Percentiles rank a stretch among this genome's conserved stretches.
phyloP scores from a whole-genome alignment of 1,140 invertebrate species.

The Pectinophora gossypiella region DNA sequence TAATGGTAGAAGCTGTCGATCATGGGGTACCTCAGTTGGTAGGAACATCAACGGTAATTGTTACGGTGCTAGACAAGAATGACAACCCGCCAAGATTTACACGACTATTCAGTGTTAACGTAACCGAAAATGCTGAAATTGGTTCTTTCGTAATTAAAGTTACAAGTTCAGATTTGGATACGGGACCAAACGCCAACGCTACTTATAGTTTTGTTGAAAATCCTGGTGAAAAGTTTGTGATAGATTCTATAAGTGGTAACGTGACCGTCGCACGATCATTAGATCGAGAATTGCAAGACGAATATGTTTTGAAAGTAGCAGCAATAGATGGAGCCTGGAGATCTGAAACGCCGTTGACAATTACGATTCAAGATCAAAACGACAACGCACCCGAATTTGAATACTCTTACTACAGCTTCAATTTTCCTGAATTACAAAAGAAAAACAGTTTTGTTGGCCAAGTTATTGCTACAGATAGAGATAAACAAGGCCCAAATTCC shows the following conservation, averaged over 20 bases:
- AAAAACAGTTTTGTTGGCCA: constrained; percentile 90
- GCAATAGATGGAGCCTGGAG: constrained; percentile 93
- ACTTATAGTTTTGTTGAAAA: constrained; percentile 93
- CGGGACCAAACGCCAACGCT: constrained; percentile 91
- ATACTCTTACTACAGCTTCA: constrained; percentile 90
- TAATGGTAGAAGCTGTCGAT: constrained; percentile 92
- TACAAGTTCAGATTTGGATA: constrained; percentile 92
- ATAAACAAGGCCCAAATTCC: constrained; percentile 96
- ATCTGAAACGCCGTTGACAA: constrained; percentile 90
- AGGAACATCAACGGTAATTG: constrained; percentile 88
- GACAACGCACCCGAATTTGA: constrained; percentile 96
- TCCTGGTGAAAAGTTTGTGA: constrained; percentile 91
- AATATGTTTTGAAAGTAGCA: constrained; percentile 91
- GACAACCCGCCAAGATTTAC: constrained; percentile 97
- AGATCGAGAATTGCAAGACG: constrained; percentile 92
- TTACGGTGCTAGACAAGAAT: constrained; percentile 94
- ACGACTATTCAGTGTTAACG: constrained; percentile 92
- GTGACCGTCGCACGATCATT: constrained; percentile 91
- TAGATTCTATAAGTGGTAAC: constrained; percentile 92
- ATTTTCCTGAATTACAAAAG: constrained; percentile 90
- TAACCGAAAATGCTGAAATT: constrained; percentile 95
- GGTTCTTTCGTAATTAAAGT: constrained; percentile 95
- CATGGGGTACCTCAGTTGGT: constrained; percentile 88
- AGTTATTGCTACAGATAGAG: constrained; percentile 90
- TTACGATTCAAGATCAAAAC: constrained; percentile 96